A percentile compares a stretch with the other conserved stretches of the same genome.
These are phyloP conservation scores for Branchellion lobata DNA, from an alignment of 2,888 invertebrate genomes.

Conservation along the genomic window DNA sequence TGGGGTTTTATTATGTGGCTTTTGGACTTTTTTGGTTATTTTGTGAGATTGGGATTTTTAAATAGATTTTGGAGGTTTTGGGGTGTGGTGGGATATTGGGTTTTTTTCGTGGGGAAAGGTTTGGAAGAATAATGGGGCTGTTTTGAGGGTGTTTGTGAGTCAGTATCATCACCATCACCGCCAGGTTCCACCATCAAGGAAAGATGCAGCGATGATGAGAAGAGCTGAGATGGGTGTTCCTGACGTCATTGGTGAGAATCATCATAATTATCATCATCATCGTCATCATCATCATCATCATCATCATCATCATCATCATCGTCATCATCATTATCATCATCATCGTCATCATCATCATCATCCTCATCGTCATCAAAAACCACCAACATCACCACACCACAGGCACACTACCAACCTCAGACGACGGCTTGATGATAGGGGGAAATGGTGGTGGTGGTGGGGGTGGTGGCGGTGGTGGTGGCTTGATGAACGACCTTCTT, in stretches of 20 bases:
- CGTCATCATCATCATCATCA: too few species aligned
- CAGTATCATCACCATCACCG: background rate
- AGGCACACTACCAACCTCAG: constrained; percentile 1
- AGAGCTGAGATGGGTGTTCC: constrained; percentile 4
- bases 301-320: background rate
- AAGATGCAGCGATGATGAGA: constrained; percentile 3
- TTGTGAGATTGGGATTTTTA: too few species aligned
- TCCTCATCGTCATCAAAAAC: background rate
- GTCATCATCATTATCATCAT: background rate
- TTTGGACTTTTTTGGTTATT: too few species aligned
- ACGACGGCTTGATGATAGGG: background rate
- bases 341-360: background rate
- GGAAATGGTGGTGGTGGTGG: too few species aligned
- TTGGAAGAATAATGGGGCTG: too few species aligned
- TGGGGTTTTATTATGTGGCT: too few species aligned
- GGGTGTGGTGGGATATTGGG: too few species aligned
- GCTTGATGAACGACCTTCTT: constrained; percentile 28
- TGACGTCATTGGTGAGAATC: background rate
- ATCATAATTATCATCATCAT: too few species aligned
- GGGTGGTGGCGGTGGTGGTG: too few species aligned
- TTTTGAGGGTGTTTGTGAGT: background rate
- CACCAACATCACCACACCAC: background rate
- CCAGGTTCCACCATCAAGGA: background rate
- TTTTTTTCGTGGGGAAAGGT: too few species aligned
- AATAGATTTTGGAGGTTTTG: too few species aligned